These are phyloP conservation scores for Lagria hirta DNA, from an alignment of 2,888 invertebrate genomes.

Conservation along the genomic window DNA sequence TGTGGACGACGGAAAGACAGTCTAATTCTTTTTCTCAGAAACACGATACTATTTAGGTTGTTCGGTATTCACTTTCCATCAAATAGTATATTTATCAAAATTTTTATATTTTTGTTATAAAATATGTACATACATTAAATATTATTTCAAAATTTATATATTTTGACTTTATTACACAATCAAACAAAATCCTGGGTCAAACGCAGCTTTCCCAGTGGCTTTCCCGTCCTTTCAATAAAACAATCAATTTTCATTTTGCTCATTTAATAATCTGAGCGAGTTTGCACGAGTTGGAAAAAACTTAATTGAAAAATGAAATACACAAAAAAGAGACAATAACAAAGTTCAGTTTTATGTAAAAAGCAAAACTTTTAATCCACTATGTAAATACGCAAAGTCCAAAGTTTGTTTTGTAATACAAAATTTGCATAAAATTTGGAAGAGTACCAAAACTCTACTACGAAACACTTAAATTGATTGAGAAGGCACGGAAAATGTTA, in stretches of 20 bases:
- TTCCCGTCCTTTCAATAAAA: slow-evolving; percentile 3
- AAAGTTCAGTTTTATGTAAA: slow-evolving; percentile 14
- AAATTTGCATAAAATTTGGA: slow-evolving; percentile 17
- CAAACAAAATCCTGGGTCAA: too few species aligned
- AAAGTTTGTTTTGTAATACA: slow-evolving; percentile 17
- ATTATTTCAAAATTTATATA: too few species aligned
- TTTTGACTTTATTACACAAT: too few species aligned
- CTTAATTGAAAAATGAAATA: not conserved
- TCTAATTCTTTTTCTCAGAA: too few species aligned
- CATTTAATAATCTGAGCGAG: not conserved
- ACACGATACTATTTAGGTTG: too few species aligned
- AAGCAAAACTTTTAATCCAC: slow-evolving; percentile 15
- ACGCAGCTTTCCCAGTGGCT: too few species aligned
- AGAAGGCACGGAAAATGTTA: slow-evolving; percentile 12
- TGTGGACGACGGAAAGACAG: too few species aligned
- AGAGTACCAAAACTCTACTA: slow-evolving; percentile 8
- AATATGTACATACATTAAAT: too few species aligned
- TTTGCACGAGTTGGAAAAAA: not conserved
- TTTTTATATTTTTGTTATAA: too few species aligned
- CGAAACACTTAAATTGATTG: slow-evolving; percentile 18
- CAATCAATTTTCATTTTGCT: slow-evolving; percentile 13
- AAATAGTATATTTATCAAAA: too few species aligned
- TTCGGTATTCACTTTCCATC: too few species aligned
- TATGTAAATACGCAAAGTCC: slow-evolving; percentile 17
- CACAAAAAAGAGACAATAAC: slow-evolving; percentile 14